These are phyloP conservation scores for Butorides virescens DNA, from an alignment of 2,113 vertebrate genomes.

Conservation along the genomic window DNA sequence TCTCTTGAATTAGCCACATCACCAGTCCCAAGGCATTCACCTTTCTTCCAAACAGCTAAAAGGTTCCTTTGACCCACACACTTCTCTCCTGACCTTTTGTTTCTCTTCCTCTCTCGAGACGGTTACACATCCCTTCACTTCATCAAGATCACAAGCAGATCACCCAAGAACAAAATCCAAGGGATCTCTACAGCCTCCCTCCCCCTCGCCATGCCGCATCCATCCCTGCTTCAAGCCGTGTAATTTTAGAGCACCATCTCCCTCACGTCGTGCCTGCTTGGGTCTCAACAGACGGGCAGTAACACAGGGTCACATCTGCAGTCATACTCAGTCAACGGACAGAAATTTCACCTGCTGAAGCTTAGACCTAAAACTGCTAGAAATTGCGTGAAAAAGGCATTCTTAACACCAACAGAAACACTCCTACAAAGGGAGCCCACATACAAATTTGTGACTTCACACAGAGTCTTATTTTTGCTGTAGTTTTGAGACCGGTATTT, in stretches of 20 bases:
- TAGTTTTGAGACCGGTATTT: not conserved
- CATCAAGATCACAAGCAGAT: not conserved
- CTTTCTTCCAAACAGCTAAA: not conserved
- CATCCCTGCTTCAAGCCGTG: not conserved
- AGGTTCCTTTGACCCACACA: not conserved
- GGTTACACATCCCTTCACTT: not conserved
- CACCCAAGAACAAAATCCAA: accelerated
- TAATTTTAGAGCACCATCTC: not conserved
- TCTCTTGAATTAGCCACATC: not conserved
- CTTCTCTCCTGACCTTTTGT: not conserved
- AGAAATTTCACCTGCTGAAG: not conserved
- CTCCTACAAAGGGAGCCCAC: not conserved
- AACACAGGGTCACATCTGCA: accelerated
- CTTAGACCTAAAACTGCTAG: not conserved
- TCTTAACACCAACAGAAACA: not conserved
- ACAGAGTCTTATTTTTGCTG: not conserved
- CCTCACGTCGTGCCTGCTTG: not conserved
- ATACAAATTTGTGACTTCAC: not conserved
- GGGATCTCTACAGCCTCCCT: not conserved
- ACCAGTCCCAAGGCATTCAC: not conserved
- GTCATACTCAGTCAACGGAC: not conserved
- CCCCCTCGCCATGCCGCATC: not conserved
- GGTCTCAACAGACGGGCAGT: not conserved
- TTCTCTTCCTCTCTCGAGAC: not conserved
- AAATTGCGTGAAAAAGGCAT: not conserved